These are phyloP conservation scores for Rhaphigaster nebulosa DNA, from an alignment of 2,888 invertebrate species.

Conservation along the genomic window DNA sequence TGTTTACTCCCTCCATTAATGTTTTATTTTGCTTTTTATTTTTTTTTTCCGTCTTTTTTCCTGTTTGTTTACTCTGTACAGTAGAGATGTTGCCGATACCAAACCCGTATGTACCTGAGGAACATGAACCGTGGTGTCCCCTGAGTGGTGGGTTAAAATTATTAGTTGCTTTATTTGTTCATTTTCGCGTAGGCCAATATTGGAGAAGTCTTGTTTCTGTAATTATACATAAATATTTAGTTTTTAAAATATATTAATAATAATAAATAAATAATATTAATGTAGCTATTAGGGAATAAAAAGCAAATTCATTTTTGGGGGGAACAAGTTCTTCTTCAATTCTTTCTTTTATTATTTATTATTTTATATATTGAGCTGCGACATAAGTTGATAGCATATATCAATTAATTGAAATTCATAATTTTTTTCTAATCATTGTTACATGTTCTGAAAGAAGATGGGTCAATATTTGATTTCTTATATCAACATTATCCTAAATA, in stretches of 20 bases:
- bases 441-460: too few species aligned
- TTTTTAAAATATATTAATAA: conserved; percentile 40
- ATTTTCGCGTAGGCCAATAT: conserved; percentile 53
- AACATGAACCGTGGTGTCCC: conserved; percentile 92
- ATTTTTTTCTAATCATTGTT: background rate
- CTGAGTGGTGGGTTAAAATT: conserved; percentile 69
- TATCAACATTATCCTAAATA: too few species aligned
- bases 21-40: background rate
- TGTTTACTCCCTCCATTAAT: background rate
- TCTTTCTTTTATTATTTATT: background rate
- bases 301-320: background rate
- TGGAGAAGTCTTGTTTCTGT: conserved; percentile 58
- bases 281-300: background rate
- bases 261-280: background rate
- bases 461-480: too few species aligned
- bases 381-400: background rate
- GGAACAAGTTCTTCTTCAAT: conserved; percentile 46
- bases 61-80: conserved; percentile 59
- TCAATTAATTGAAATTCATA: background rate
- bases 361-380: background rate
- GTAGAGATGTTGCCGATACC: conserved; percentile 78
- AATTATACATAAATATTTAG: conserved; percentile 58
- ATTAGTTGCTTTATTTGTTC: conserved; percentile 56
- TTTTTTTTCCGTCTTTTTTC: conserved; percentile 32
- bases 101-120: conserved; percentile 88